These are phyloP conservation scores for Anniella stebbinsi DNA, from an alignment of 2,797 vertebrate genomes.

Conservation along the genomic window DNA sequence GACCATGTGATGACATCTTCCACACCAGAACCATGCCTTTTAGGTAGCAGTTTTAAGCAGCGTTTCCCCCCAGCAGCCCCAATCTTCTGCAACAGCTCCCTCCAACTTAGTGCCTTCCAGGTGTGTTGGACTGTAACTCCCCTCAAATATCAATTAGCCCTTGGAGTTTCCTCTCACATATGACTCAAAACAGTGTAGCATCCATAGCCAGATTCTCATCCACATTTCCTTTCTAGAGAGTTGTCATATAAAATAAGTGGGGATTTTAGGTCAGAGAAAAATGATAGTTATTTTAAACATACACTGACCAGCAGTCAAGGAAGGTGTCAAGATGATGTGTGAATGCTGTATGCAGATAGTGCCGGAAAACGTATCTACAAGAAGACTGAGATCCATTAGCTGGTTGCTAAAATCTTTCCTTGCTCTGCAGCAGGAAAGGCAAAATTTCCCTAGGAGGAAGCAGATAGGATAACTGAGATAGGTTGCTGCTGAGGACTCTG, in stretches of 20 bases:
- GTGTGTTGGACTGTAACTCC: too few species aligned
- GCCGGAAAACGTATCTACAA: background rate
- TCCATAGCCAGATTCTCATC: background rate
- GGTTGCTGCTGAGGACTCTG: background rate
- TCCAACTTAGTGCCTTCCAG: background rate
- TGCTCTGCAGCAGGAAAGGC: background rate
- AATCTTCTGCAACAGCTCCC: background rate
- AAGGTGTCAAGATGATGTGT: background rate
- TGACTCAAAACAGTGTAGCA: background rate
- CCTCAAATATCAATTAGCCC: background rate
- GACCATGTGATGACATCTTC: too few species aligned
- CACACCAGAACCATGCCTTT: background rate
- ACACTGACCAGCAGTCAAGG: slow-evolving; percentile 11
- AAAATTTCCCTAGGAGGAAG: background rate
- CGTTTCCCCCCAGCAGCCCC: background rate
- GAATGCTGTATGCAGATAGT: background rate
- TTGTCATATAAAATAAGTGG: background rate
- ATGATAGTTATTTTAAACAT: background rate
- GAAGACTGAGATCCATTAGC: background rate
- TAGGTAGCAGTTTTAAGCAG: background rate
- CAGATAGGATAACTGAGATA: background rate
- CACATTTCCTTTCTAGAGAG: background rate
- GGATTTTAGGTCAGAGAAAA: background rate
- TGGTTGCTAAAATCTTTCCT: background rate
- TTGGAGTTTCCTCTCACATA: background rate